Evolutionary conservation across 2,888 invertebrate genomes (phyloP).

Genomic region (Pterostichus madidus): DNA sequence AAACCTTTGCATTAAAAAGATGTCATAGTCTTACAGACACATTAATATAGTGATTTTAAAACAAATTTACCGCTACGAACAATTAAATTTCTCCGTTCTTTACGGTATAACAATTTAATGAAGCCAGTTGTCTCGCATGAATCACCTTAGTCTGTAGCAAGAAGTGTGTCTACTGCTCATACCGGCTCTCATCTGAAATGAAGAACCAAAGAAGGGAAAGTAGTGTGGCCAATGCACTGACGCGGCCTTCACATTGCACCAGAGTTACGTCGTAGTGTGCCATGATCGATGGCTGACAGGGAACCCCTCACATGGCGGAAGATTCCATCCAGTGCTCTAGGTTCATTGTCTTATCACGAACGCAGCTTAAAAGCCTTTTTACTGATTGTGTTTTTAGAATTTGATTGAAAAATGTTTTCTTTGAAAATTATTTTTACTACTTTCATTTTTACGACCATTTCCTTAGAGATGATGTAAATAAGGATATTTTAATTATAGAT

Average conservation of each 20-base stretch:
- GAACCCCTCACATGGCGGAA: not conserved
- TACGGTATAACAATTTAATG: constrained; percentile 9
- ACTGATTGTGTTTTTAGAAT: too few relatives aligned
- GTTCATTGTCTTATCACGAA: too few relatives aligned
- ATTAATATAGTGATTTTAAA: too few relatives aligned
- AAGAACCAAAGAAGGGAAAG: constrained; percentile 40
- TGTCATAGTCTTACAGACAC: too few relatives aligned
- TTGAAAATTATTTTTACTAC: too few relatives aligned
- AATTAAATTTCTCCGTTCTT: constrained; percentile 2
- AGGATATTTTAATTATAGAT: too few relatives aligned
- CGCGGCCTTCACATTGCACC: constrained; percentile 31
- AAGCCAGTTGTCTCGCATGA: constrained; percentile 11
- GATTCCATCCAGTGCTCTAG: too few relatives aligned
- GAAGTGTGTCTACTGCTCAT: not conserved
- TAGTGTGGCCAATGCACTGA: constrained; percentile 31
- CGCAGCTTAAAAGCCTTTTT: too few relatives aligned
- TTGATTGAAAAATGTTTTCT: too few relatives aligned
- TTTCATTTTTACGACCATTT: too few relatives aligned
- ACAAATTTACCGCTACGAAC: not conserved
- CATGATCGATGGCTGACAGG: not conserved
- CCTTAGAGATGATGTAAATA: too few relatives aligned
- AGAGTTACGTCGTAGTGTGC: not conserved
- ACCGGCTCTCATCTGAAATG: not conserved
- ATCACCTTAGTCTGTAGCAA: constrained; percentile 5
- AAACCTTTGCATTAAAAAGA: too few relatives aligned